These are phyloP conservation scores for Cirrhinus molitorella DNA, from an alignment of 2,797 vertebrate genomes.

Conservation along the genomic window DNA sequence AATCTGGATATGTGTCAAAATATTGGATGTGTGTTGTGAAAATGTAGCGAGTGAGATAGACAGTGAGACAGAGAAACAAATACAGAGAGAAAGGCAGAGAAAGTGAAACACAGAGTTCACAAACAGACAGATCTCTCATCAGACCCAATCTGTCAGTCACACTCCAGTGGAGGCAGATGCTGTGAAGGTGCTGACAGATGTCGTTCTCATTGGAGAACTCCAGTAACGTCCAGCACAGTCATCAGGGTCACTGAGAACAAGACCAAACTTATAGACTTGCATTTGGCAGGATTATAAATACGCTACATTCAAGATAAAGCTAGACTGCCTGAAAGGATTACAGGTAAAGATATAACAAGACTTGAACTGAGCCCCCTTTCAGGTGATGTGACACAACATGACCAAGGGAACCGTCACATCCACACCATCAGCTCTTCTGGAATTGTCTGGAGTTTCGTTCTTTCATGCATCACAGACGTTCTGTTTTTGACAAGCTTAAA, in stretches of 20 bases:
- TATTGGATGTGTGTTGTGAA: background rate
- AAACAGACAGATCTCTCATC: conserved; percentile 28
- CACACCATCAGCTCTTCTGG: conserved; percentile 4
- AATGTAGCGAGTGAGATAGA: background rate
- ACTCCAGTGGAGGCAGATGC: conserved; percentile 21
- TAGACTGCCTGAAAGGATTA: conserved; percentile 16
- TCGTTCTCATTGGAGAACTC: conserved; percentile 1
- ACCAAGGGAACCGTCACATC: conserved; percentile 25
- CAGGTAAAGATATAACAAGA: background rate
- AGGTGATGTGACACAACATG: conserved; percentile 30
- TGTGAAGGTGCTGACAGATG: conserved; percentile 35
- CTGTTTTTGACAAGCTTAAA: conserved; percentile 20
- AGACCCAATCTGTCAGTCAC: conserved; percentile 22
- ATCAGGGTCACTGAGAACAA: conserved; percentile 7
- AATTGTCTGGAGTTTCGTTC: conserved; percentile 23
- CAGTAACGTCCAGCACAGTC: conserved; percentile 20
- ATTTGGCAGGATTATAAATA: conserved; percentile 9
- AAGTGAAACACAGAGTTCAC: background rate
- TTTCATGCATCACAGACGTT: conserved; percentile 19
- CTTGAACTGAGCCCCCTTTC: conserved; percentile 1
- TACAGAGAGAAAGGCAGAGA: background rate
- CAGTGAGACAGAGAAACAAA: conserved; percentile 11
- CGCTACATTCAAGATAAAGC: background rate
- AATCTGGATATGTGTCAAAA: conserved; percentile 7
- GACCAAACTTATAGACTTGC: conserved; percentile 11